Conservation (phyloP, 2,888 invertebrate species). For the Hyposoter didymator region DNA sequence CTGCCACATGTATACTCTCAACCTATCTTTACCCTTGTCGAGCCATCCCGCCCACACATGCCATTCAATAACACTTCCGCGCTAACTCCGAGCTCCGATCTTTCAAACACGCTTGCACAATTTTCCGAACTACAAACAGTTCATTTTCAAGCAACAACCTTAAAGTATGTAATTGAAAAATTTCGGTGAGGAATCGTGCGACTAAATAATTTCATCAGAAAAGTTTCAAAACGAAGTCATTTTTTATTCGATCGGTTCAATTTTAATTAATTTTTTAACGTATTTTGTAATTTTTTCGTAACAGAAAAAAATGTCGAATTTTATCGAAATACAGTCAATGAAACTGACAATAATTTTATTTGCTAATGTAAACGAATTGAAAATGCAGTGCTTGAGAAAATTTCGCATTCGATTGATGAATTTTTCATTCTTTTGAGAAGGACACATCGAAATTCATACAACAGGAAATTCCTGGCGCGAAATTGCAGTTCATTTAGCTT, state of each 20-base stretch:
- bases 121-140: not conserved
- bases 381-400: not conserved
- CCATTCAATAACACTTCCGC: constrained; percentile 56
- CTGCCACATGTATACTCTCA: constrained; percentile 48
- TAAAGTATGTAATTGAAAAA: not conserved
- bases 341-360: not conserved
- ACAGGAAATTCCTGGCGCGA: not conserved
- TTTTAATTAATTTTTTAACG: not conserved
- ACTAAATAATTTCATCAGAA: not conserved
- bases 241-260: not conserved
- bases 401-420: not conserved
- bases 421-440: not conserved
- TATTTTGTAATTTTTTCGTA: not conserved
- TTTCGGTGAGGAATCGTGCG: too few relatives aligned
- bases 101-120: constrained; percentile 20
- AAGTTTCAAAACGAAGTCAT: not conserved
- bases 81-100: constrained; percentile 36
- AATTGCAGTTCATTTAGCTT: not conserved
- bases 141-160: not conserved
- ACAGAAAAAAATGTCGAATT: not conserved
- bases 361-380: not conserved
- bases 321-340: not conserved
- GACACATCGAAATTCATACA: not conserved
- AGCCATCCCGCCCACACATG: constrained; percentile 1
- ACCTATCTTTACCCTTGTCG: constrained; percentile 35